Evolutionary conservation across 2,797 vertebrate species (phyloP), one percentile per base, ranked within the genome.

Genomic region (Yasuhikotakia modesta): DNA sequence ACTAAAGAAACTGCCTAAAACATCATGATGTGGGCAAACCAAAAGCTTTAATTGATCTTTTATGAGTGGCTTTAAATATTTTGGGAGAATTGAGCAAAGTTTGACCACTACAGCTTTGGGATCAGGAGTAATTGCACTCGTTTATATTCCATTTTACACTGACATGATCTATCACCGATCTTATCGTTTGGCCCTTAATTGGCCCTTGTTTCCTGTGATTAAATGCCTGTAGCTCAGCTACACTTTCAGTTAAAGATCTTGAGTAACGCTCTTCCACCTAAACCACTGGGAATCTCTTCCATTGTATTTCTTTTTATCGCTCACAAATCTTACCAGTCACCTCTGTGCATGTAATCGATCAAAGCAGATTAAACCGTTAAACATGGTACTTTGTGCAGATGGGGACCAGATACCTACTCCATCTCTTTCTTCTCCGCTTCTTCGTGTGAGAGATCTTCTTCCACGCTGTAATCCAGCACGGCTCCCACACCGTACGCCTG

Each of bases 381-480:
- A 75, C 63, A 11, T 16, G 22, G 73, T 61, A 13, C 21, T 60
- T 58, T 76, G 43, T 7, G 14, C 1, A 60, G 32, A 39, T 22
- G 30, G n/a, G 4, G 43, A 22, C 5, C 1, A 50, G 21, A 55
- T 48, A 73, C 86, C n/a, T 90, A 96, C 95, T 89, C 89, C 83
- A 89, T 91, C 66, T 94, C 91, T 79, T 90, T 90, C 67, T 39
- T 89, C 74, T 91, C 86, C 0, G 90, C 88, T 64, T 93, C 91
- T 75, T 89, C 87, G 0, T 91, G 73, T 48, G 87, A 88, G 87
- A 98, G 89, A 76, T 98, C 96, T 73, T 96, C 93, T 86, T 98
- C 96, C 19, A 96, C 94, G 0, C 94, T 91, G 67, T 97, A 98
- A 81, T 97, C 96, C 84, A 98, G 89, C 70, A 98, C 92, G 0